Base-by-base conservation (phyloP, 2,797 vertebrate species). In the Myripristis jacobus region DNA sequence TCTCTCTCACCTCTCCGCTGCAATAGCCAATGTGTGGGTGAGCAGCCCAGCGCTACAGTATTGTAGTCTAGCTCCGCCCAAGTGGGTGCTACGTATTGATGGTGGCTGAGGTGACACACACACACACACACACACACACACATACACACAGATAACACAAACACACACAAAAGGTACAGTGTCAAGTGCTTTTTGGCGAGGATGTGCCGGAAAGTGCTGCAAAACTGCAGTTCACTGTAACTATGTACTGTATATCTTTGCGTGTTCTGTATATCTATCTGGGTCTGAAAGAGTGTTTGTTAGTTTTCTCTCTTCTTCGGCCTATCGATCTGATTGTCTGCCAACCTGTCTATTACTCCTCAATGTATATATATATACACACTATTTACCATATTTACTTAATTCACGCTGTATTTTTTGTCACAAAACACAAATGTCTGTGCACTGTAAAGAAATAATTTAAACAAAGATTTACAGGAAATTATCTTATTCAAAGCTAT, bases 381-480 rank as follows among this genome's bases (percentile, higher is more conserved):
- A 91, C 88, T 88, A 90, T 86, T 81, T 78, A 88, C 84, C 87
- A 91, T 92, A 91, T 92, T 91, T 89, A 92, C 90, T 86, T 86
- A 88, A 85, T 88, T 90, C 90, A 92, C 92, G 90, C 77, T 91
- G 91, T 93, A 93, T 93, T 93, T 70, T 92, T 93, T 90, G 89
- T 92, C 92, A 92, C 86, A 89, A 87, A 87, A 92, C 88, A 91
- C 89, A 90, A n/a, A 92, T 90, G 88, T 93, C 88, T 92, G 92
- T 92, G 91, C 87, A 93, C 87, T 93, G 92, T 93, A 93, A 93
- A 92, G 89, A 92, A 92, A 92, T 92, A 87, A 91, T 92, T 92
- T 92, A 91, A 93, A 86, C 86, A 91, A 91, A 93, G 88, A 93
- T 92, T 92, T 92, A 92, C 91, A 92, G 84, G 88, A 92, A 91